Evolutionary conservation across 1,140 invertebrate genomes (phyloP), one percentile per base, ranked within the genome.

Genomic region (Chlorops oryzae): DNA sequence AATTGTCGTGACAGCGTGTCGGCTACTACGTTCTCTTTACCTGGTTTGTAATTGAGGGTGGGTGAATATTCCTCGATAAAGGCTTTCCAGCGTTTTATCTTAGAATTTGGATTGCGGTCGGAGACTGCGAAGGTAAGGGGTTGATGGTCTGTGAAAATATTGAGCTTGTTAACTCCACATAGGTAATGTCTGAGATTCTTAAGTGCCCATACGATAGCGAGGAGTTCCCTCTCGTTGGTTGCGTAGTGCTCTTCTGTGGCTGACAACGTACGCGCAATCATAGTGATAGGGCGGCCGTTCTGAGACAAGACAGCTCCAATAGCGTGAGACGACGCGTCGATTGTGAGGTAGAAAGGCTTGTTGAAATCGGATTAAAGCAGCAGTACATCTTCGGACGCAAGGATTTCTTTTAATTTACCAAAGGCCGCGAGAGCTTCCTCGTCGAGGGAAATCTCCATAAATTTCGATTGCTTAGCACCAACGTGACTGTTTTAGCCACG

Each of bases 321-420:
- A 2, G 62, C 62, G 21, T 28, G 45, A 21, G 52, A 49, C 6
- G 47, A 58, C 3, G 65, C 67, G 32, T 71, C 65, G 0, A 56
- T 63, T 0, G 61, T 62, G 9, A 72, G 46, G n/a, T 59, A 57
- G 43, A 72, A 70, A 17, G 51, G 52, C 44, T 62, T 57, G 1
- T 42, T 32, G 46, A 65, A 70, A 40, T 72, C 58, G 1, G 66
- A 64, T 27, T 62, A 69, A 1, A 55, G 54, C 47, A 59, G 55
- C 17, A 76, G 51, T 20, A 77, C 52, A 3, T 68, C 67, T 22
- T 72, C 57, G 15, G 65, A 68, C 3, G 56, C 66, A 32, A 77
- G n/a, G 40, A 22, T 57, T 25, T 65, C 50, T 66, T 72, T 74
- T 18, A 74, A 52, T 39, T 35, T 56, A 18, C 75, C 55, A 46